Evolutionary conservation across 2,888 invertebrate genomes (phyloP), one percentile per base, ranked within the genome.

Genomic region (Clitarchus hookeri): DNA sequence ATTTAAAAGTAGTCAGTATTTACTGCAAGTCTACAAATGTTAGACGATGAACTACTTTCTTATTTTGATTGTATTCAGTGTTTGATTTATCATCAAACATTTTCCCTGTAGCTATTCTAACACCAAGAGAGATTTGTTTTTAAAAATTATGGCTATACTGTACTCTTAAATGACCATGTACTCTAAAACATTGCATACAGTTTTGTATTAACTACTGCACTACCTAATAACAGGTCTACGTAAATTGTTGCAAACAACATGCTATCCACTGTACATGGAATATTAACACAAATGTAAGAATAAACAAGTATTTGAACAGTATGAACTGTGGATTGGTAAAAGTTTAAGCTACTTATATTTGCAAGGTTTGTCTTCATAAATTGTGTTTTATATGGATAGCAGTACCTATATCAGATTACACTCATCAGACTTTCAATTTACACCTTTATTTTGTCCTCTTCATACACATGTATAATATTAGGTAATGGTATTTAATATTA

Each of bases 21-120:
- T 65, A 16, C 65, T 65, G 23, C 23, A 53, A 0, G 23, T 65
- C 65, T 65, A 65, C 19, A n/a, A 65, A 65, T 65, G 65, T 23
- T n/a, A n/a, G n/a, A 8, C 23, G n/a, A 65, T 9, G 0, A 65
- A 53, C 53, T 53, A 53, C 53, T 9, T 65, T 65, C 12, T n/a
- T 65, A 65, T 65, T 65, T 65, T 65, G 65, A 65, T 65, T 65
- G 65, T 65, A n/a, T 65, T 65, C 65, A 65, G 65, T 65, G 65
- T 65, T 65, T 65, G 65, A 65, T 65, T 19, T 65, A 65, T 65
- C n/a, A 65, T 23, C 23, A 65, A 65, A 65, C 65, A n/a, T 65
- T 65, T 65, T 23, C 1, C 65, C 11, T 19, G 19, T 12, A 65
- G 65, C 65, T 65, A 65, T 65, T n/a, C 65, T 65, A 65, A 65